Evolutionary conservation across 1,140 invertebrate genomes (phyloP), one percentile per base, ranked within the genome.

Genomic region (Eupeodes corollae): DNA sequence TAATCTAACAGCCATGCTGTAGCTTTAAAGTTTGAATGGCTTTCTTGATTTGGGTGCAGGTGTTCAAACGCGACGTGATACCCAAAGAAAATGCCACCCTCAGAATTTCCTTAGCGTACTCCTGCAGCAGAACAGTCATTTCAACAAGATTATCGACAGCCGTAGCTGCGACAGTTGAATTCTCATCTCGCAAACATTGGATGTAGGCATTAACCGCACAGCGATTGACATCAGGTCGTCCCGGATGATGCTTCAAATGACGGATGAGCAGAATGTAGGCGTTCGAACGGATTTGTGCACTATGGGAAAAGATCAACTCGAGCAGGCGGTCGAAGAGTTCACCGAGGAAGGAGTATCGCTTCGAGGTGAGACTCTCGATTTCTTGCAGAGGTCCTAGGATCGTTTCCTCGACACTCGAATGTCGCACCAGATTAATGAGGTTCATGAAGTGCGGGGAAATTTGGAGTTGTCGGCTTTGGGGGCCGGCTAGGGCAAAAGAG

Each of bases 111-210:
- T 80, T 72, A 2, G 86, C 85, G 63, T 89, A 79, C 64, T 93
- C 89, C 78, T 91, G 87, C 70, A 86, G 78, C 42, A 87, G 80
- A 19, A 89, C 71, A 43, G 84, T 73, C 44, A 92, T 80, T 55
- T 94, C 90, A 0, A 88, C 82, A 32, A 95, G 70, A 65, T 82
- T 81, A 47, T 91, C 88, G 12, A 95, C 70, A 37, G 86, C 83
- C 8, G 82, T 82, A 48, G 78, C 77, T 2, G 88, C 76, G 32
- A 94, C 75, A 53, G 90, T 86, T 0, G 84, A 79, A 55, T 86
- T 82, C 15, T 78, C 72, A 52, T 80, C 83, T 41, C 89, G 80
- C 35, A 95, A 70, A 61, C 87, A 90, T 52, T 84, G 78, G 32
- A 94, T 75, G 56, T 86, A 84, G 0, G 80, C 78, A 34, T 84